These are phyloP conservation scores for Oenanthe melanoleuca DNA, from an alignment of 2,113 vertebrate species.

Conservation along the genomic window DNA sequence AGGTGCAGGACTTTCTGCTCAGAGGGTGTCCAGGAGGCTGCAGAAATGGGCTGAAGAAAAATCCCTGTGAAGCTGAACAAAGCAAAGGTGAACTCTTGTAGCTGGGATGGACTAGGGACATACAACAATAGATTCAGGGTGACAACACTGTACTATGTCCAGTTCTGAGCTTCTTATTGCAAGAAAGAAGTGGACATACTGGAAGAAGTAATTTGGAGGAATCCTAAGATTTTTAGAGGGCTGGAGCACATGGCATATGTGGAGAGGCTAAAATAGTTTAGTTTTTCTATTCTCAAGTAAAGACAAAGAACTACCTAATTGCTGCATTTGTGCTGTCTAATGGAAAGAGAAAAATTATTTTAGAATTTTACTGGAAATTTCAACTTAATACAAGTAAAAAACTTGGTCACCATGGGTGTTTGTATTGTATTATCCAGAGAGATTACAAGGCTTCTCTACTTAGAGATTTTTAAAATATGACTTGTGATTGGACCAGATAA, in stretches of 20 bases:
- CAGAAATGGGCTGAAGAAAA: not conserved
- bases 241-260: accelerated
- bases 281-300: not conserved
- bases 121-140: not conserved
- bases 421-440: not conserved
- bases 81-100: not conserved
- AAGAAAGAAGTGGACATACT: not conserved
- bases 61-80: not conserved
- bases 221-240: not conserved
- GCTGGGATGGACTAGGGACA: not conserved
- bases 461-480: not conserved
- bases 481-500: not conserved
- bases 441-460: not conserved
- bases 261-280: not conserved
- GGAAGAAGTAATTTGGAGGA: not conserved
- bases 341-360: not conserved
- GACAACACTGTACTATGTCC: not conserved
- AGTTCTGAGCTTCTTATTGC: not conserved
- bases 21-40: not conserved
- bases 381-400: not conserved
- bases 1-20: not conserved
- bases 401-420: accelerated
- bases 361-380: not conserved
- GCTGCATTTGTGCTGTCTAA: not conserved
- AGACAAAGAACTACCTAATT: accelerated